Base-by-base conservation (phyloP, 2,797 vertebrate species). In the Ceyx erithaca region DNA sequence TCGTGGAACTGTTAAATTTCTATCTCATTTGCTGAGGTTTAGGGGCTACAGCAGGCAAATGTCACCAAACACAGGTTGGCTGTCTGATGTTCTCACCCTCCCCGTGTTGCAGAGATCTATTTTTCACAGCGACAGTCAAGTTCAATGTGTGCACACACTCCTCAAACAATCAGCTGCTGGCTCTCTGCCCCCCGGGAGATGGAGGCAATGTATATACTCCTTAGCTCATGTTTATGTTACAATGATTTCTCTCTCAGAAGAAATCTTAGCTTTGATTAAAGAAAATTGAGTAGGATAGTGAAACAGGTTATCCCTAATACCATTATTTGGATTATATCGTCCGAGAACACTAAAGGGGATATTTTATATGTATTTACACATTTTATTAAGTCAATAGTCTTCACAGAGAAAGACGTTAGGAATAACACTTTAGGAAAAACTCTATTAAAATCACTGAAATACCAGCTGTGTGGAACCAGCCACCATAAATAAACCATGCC, bases 141-240 rank as follows among this genome's bases (percentile, higher is more conserved):
- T 63, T 49, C 18, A 79, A 48, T 7, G 69, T 70, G 43, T 41
- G 62, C 58, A 52, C n/a, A 49, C 12, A 25, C 49, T 67, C 68
- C 59, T 90, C 78, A 78, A 25, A 45, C 55, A 89, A 35, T 46
- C 57, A 90, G 57, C 89, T 59, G 71, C 83, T 58, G 67, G 58
- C 67, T 78, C 63, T 76, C 58, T 18, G 30, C 30, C 35, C 71
- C 66, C 64, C 16, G 30, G 59, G 58, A 82, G 67, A 57, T 45
- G 63, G 49, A 71, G 70, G 63, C 59, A 75, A 48, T 91, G 90
- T 85, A 81, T 82, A 84, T 12, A 81, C 33, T 22, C 87, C 55
- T 70, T 64, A 64, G 61, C 23, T 40, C 54, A 1, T 92, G 94
- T 95, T 97, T 96, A 95, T 31, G 33, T 94, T 94, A 67, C 72